Evolutionary conservation across 2,888 invertebrate species (phyloP).

Genomic region (Metopia argyrocephala): DNA sequence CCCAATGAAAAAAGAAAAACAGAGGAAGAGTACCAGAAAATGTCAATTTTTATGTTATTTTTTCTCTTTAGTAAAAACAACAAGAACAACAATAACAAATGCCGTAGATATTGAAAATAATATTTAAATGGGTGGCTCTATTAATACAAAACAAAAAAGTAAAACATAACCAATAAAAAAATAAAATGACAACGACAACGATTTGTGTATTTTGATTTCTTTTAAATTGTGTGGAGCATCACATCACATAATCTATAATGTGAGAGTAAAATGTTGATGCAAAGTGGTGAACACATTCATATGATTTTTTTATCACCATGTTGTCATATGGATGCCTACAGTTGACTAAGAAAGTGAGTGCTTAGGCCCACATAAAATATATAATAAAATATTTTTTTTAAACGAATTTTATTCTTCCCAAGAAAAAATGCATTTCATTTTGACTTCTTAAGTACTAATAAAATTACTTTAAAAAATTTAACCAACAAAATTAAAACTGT

Average conservation of each 20-base stretch:
- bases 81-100: conserved; percentile 5
- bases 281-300: no score
- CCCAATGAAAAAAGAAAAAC: not conserved
- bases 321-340: no score
- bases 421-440: no score
- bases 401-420: no score
- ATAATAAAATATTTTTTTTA: no score
- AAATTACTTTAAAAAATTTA: no score
- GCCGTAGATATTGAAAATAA: not conserved
- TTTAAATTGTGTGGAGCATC: not conserved
- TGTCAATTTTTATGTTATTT: conserved; percentile 16
- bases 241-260: conserved; percentile 11
- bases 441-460: no score
- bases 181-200: not conserved
- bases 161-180: not conserved
- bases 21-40: not conserved
- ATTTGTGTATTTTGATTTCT: conserved; percentile 9
- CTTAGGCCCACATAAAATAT: no score
- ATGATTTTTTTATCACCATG: no score
- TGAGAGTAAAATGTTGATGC: conserved; percentile 29
- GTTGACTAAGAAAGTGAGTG: no score
- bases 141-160: conserved; percentile 4
- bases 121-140: conserved; percentile 48
- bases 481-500: no score
- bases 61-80: conserved; percentile 21